Evolutionary conservation across 92 coral and sea anemone genomes (phyloP), one percentile per base, ranked within the genome.

Genomic region (Epizoanthus stellaris): DNA sequence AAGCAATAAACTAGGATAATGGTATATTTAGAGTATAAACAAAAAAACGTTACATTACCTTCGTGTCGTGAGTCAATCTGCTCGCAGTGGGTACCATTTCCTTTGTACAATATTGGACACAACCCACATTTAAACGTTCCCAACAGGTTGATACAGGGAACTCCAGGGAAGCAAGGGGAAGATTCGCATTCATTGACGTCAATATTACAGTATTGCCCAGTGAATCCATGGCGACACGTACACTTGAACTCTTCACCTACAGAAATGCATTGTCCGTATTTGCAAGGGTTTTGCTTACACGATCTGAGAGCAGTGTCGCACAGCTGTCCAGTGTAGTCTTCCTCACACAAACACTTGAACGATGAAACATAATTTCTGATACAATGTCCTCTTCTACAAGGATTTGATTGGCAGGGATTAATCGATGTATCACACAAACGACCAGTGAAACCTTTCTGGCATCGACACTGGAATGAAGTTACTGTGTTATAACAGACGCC

Each of bases 41-140:
- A 12, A 45, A n/a, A n/a, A 7, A 10, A n/a, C 60, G 20, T 38
- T 61, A 53, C 70, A 11, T 62, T 62, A 12, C 54, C 45, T 15
- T 79, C 47, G 30, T 49, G 61, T 66, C 71, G 70, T 10, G 74
- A 3, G 17, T 58, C 59, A 76, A 80, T 34, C 75, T 84, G 75
- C 52, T 43, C 75, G 61, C 96, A 93, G 45, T 67, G 76, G 38
- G 88, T 89, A 14, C 98, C 98, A 75, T 95, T 87, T 13, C 98
- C 98, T 62, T 84, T 87, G 80, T 81, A 91, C 67, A 90, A 91
- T 5, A 81, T 73, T 17, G 98, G 98, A 67, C 98, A 95, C 0
- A 89, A 69, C 10, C 92, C 98, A 81, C 98, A 95, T 63, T 58
- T 68, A 67, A 87, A 95, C n/a, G 87, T 82, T 49, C 89, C 90